A percentile compares a stretch with the other conserved stretches of the same genome.
Conservation (phyloP, 2,797 vertebrate genomes). For the Euthynnus affinis region DNA sequence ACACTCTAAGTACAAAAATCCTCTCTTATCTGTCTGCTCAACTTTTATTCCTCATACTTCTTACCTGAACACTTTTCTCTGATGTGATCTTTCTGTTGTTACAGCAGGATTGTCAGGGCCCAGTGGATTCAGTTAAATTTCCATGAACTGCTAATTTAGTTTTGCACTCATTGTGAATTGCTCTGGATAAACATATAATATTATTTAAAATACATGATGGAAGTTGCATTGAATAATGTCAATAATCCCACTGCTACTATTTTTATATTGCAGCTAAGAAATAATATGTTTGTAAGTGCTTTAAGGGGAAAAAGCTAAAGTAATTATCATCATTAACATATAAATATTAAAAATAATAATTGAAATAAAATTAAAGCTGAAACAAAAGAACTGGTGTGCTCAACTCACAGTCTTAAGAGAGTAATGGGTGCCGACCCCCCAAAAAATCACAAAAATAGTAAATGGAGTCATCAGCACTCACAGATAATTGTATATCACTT, state of each 20-base stretch:
- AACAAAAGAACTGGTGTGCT: no score
- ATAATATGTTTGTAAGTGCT: background rate
- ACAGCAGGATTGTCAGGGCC: background rate
- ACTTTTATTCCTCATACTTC: conserved; percentile 22
- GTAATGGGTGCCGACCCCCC: no score
- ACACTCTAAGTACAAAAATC: conserved; percentile 24
- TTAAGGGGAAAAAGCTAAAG: background rate
- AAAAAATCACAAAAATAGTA: no score
- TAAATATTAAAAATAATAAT: background rate
- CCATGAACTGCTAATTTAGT: background rate
- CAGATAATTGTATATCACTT: no score
- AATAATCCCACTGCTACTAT: background rate
- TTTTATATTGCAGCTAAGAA: background rate
- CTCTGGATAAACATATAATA: background rate
- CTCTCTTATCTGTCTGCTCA: conserved; percentile 10
- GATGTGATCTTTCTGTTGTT: conserved; percentile 2
- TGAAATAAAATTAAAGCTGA: background rate
- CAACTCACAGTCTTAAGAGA: no score
- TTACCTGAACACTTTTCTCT: background rate
- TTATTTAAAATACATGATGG: background rate
- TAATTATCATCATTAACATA: no score
- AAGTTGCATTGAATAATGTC: no score
- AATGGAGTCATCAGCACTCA: no score
- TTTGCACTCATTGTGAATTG: background rate
- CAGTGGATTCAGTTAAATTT: background rate